These are phyloP conservation scores for Arenaria interpres DNA, from an alignment of 2,113 vertebrate genomes.

Conservation along the genomic window DNA sequence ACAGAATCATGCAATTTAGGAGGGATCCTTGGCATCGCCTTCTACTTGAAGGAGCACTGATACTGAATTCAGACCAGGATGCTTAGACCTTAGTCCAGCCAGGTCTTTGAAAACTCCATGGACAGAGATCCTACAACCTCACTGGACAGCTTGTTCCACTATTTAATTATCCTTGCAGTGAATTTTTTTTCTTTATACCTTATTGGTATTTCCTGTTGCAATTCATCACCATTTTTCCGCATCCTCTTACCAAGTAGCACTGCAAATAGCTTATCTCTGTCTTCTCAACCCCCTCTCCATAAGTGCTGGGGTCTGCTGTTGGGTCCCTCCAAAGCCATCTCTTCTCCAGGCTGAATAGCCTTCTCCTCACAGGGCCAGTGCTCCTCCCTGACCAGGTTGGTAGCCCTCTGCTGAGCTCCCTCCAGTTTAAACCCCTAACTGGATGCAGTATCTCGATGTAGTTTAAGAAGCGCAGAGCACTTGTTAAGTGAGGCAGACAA, in stretches of 20 bases:
- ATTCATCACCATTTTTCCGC: background rate
- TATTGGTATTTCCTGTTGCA: background rate
- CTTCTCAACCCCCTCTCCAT: rapidly evolving
- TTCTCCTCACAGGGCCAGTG: background rate
- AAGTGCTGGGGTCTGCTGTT: background rate
- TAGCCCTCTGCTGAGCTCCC: background rate
- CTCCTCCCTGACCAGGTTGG: background rate
- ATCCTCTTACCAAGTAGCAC: background rate
- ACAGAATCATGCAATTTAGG: background rate
- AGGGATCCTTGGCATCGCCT: background rate
- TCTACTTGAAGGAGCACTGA: background rate
- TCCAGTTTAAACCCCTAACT: background rate
- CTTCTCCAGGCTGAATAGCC: background rate
- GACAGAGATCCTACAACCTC: background rate
- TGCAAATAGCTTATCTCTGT: background rate
- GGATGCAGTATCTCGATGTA: rapidly evolving
- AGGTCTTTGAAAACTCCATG: background rate
- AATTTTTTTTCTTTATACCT: background rate
- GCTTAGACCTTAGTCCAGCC: background rate
- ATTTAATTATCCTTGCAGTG: background rate
- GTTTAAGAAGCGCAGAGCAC: background rate
- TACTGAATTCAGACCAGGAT: background rate
- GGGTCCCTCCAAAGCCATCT: background rate
- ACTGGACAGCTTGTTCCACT: background rate
- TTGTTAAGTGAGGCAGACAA: background rate